Percentiles rank a stretch among this genome's conserved stretches.
These are phyloP conservation scores for Drosophila niveifrons DNA, from an alignment of 2,888 invertebrate genomes.

Conservation along the genomic window DNA sequence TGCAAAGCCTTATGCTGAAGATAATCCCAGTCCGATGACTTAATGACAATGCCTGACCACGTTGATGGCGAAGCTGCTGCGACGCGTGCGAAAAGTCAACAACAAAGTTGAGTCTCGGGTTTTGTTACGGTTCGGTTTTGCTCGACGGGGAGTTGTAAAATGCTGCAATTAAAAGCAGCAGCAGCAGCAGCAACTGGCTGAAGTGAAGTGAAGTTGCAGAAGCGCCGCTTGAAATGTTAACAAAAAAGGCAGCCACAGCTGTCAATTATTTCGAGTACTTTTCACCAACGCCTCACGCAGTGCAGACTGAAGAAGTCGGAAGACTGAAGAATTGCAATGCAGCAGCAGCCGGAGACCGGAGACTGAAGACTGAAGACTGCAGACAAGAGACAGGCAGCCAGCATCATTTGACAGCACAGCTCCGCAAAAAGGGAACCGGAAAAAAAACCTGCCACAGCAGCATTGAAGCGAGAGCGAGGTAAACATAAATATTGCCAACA, in stretches of 20 bases:
- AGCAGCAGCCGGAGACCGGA: neutral
- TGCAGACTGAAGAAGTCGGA: slow-evolving; percentile 35
- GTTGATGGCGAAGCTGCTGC: slow-evolving; percentile 22
- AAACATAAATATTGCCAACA: slow-evolving; percentile 79
- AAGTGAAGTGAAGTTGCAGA: slow-evolving; percentile 24
- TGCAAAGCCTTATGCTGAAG: slow-evolving; percentile 27
- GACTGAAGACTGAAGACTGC: slow-evolving; percentile 18
- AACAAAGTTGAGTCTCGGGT: slow-evolving; percentile 54
- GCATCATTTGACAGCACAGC: slow-evolving; percentile 61
- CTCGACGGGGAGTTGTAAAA: slow-evolving; percentile 76
- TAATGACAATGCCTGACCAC: slow-evolving; percentile 60
- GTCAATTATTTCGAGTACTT: slow-evolving; percentile 83
- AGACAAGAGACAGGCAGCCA: slow-evolving; percentile 30
- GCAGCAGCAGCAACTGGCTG: slow-evolving; percentile 32
- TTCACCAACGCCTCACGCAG: slow-evolving; percentile 83
- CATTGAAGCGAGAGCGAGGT: slow-evolving; percentile 9
- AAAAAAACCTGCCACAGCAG: slow-evolving; percentile 19
- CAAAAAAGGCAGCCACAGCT: slow-evolving; percentile 82
- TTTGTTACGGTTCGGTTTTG: slow-evolving; percentile 21
- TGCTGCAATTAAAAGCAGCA: slow-evolving; percentile 75
- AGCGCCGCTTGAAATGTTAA: slow-evolving; percentile 61
- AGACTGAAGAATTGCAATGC: slow-evolving; percentile 14
- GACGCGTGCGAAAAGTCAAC: slow-evolving; percentile 63
- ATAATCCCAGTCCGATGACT: slow-evolving; percentile 62
- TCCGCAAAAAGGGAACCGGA: slow-evolving; percentile 22